Base-by-base conservation (phyloP, 2,797 vertebrate species). In the Danio choprae region DNA sequence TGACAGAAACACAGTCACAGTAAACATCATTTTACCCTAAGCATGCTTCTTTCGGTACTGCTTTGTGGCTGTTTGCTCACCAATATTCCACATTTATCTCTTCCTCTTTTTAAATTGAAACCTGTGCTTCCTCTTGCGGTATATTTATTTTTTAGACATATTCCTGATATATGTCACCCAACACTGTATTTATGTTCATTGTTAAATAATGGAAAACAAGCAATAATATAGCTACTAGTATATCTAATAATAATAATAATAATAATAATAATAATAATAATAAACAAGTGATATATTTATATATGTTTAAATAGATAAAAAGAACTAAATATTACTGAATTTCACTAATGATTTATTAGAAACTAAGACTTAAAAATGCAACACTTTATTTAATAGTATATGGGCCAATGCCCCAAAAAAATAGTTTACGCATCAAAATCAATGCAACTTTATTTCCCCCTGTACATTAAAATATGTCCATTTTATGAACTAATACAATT, bases 51-150 rank as follows among this genome's bases (percentile, higher is more conserved):
- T 58, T 65, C 50, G 4, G 22, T 6, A 15, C 22, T 71, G 18
- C 15, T n/a, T 16, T 41, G n/a, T 46, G 36, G 41, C 4, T 16
- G 50, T 56, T 44, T 63, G 9, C n/a, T 6, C 9, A 50, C 59
- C 15, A 38, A n/a, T 58, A 43, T 43, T 48, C 40, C 10, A 60
- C 40, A 40, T 29, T 51, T 72, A 5, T 29, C 65, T 60, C 3
- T 70, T 78, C 76, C 29, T 60, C 44, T 70, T 60, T 76, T 18
- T 2, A 22, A 11, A 50, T 16, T 6, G 29, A 68, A 46, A 69
- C 16, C 18, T 11, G n/a, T 5, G 40, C 43, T 60, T 70, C 63
- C 76, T 70, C 76, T 10, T 51, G 7, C 60, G 8, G 70, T n/a
- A 20, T 20, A n/a, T 15, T 46, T n/a, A n/a, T n/a, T 10, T 6